Percentiles rank a stretch among this genome's conserved stretches.
These are phyloP conservation scores for Habropoda laboriosa DNA, from an alignment of 1,140 invertebrate species.

Conservation along the genomic window DNA sequence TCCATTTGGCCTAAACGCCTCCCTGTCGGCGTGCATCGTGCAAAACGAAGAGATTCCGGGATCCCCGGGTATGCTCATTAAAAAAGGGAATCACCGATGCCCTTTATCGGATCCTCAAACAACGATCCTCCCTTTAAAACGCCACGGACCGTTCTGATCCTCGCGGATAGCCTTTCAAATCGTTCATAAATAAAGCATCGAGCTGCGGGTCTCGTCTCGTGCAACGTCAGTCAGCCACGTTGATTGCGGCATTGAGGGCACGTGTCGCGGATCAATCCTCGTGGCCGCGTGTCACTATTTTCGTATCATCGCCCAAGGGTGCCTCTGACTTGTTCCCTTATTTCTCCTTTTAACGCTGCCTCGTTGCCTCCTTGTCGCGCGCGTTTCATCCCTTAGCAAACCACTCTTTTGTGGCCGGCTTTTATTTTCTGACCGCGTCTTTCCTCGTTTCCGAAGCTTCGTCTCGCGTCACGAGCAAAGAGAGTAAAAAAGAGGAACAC, in stretches of 20 bases:
- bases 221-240: constrained; percentile 75
- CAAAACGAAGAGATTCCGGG: not conserved
- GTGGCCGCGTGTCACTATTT: constrained; percentile 80
- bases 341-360: constrained; percentile 13
- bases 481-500: constrained; percentile 38
- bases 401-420: constrained; percentile 41
- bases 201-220: constrained; percentile 63
- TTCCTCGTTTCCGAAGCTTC: constrained; percentile 33
- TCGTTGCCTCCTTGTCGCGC: constrained; percentile 5
- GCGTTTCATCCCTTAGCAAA: constrained; percentile 34
- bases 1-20: not conserved
- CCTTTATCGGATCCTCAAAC: constrained; percentile 46
- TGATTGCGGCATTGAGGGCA: constrained; percentile 81
- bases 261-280: constrained; percentile 80
- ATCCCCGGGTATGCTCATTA: constrained; percentile 17
- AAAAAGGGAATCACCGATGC: constrained; percentile 33
- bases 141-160: constrained; percentile 51
- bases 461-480: constrained; percentile 37
- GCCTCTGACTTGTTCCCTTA: constrained; percentile 31
- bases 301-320: constrained; percentile 77
- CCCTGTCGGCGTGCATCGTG: not conserved
- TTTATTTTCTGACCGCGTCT: not conserved
- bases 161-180: constrained; percentile 71
- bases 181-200: constrained; percentile 80
- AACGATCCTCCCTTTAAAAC: constrained; percentile 61